phyloP scores from a whole-genome alignment of 53 echinoderm and acorn worm genomes.

The Echinarachnius parma region DNA sequence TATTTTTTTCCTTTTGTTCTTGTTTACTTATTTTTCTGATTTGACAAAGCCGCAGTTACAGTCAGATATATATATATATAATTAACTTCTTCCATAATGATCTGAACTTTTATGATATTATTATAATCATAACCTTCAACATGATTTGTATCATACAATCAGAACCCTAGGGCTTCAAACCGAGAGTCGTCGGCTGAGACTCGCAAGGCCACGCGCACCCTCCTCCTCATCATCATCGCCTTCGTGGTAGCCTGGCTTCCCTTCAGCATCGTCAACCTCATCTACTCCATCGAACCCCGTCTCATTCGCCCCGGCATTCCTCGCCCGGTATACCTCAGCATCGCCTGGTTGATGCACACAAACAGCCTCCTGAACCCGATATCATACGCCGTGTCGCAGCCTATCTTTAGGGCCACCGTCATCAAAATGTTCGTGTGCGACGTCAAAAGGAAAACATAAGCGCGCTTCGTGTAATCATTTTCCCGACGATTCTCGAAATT shows the following conservation, averaged over 20 bases:
- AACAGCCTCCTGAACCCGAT: conserved; percentile 39
- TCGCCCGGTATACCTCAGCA: conserved; percentile 1
- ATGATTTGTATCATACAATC: too few species aligned
- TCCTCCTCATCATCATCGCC: conserved; percentile 19
- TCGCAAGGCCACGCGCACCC: conserved; percentile 20
- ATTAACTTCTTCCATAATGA: too few species aligned
- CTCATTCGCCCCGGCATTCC: conserved; percentile 18
- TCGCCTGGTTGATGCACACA: conserved; percentile 2
- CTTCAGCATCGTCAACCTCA: conserved; percentile 14
- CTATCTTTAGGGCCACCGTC: conserved; percentile 16
- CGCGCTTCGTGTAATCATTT: too few species aligned
- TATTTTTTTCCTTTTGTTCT: neutral
- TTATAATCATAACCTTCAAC: too few species aligned
- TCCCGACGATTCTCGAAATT: too few species aligned
- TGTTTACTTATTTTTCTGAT: neutral
- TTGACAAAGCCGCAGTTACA: too few species aligned
- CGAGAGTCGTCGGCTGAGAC: conserved; percentile 13
- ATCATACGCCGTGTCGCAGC: conserved; percentile 29
- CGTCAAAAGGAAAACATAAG: too few species aligned
- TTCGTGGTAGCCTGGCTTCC: conserved; percentile 20
- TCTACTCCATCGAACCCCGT: conserved; percentile 18
- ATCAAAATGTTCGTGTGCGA: conserved; percentile 7
- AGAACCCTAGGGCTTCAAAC: too few species aligned
- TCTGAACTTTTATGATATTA: too few species aligned
- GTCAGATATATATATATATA: too few species aligned